These are phyloP conservation scores for Gryon sp. DNA, from an alignment of 1,140 invertebrate species.

Conservation along the genomic window DNA sequence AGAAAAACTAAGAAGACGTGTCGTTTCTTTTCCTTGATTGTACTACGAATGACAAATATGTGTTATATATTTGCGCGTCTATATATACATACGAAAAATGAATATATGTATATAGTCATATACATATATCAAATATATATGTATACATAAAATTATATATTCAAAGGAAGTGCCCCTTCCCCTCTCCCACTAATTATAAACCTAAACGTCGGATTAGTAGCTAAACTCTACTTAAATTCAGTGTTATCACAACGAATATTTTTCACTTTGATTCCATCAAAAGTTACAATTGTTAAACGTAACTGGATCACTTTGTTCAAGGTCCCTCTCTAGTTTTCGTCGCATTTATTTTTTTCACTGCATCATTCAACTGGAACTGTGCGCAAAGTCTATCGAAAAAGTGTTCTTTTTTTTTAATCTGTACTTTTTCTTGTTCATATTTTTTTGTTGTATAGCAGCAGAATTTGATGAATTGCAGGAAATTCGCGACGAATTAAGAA, in stretches of 20 bases:
- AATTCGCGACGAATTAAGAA: background rate
- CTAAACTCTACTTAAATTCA: conserved; percentile 66
- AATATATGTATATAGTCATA: conserved; percentile 27
- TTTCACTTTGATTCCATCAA: conserved; percentile 75
- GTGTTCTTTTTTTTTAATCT: background rate
- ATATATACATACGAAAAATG: conserved; percentile 20
- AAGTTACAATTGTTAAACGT: conserved; percentile 67
- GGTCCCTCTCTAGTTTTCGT: conserved; percentile 49
- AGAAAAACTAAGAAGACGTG: conserved; percentile 62
- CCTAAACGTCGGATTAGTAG: conserved; percentile 62
- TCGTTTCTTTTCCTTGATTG: conserved; percentile 66
- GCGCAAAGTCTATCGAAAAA: conserved; percentile 9
- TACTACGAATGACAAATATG: conserved; percentile 58
- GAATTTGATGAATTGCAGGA: too few species aligned
- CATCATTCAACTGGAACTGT: background rate
- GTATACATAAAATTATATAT: conserved; percentile 14
- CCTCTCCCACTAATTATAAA: conserved; percentile 32
- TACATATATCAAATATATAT: conserved; percentile 38
- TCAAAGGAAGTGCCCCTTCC: conserved; percentile 42
- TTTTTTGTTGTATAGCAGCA: too few species aligned
- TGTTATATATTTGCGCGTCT: conserved; percentile 17
- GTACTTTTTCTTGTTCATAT: background rate
- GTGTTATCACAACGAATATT: conserved; percentile 78
- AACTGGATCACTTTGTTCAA: conserved; percentile 67
- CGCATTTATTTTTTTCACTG: conserved; percentile 47